Conservation (phyloP, 2,113 vertebrate species). For the Eurypyga helias region DNA sequence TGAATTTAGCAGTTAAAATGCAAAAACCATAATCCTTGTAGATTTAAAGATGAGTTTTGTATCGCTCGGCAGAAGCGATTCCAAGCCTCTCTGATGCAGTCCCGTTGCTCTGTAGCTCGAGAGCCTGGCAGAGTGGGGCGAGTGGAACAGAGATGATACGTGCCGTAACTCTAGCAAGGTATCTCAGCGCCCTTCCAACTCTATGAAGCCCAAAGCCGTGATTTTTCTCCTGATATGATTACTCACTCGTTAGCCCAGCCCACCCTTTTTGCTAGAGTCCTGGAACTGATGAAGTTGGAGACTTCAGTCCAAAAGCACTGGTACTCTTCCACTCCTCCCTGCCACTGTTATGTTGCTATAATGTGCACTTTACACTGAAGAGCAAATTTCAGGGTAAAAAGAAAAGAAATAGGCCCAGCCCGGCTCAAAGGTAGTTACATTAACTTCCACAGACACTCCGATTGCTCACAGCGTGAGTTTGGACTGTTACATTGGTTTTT, state of each 20-base stretch:
- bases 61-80: neutral
- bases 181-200: neutral
- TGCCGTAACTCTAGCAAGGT: neutral
- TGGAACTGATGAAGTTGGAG: neutral
- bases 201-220: neutral
- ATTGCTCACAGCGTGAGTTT: neutral
- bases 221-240: neutral
- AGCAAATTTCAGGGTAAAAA: neutral
- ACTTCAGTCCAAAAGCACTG: neutral
- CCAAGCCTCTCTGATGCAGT: neutral
- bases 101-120: neutral
- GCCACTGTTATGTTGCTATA: neutral
- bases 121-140: neutral
- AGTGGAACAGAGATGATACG: neutral
- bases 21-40: neutral
- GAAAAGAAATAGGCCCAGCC: neutral
- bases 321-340: neutral
- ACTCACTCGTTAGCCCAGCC: neutral
- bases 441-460: neutral
- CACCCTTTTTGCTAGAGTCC: neutral
- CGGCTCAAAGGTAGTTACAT: neutral
- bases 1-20: slow-evolving; percentile 14
- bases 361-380: neutral
- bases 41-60: slow-evolving; percentile 22
- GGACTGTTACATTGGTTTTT: too few species aligned